A percentile compares a stretch with the other conserved stretches of the same genome.
phyloP scores from a whole-genome alignment of 2,797 vertebrate species.

The Crocodylus rhombifer region DNA sequence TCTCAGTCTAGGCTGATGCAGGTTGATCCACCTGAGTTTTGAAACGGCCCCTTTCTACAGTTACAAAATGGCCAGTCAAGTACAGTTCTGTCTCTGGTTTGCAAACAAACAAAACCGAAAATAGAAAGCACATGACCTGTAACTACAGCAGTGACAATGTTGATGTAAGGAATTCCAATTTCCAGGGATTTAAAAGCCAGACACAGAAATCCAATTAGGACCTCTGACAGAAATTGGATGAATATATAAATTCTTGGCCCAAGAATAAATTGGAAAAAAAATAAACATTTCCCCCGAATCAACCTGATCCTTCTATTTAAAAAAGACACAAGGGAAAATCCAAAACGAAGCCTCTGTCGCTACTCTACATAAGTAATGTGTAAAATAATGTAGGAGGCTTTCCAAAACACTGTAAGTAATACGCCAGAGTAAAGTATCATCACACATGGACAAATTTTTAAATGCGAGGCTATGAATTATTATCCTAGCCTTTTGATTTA shows the following conservation, averaged over 20 bases:
- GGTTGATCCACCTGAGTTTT: neutral
- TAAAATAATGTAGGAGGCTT: slow-evolving; percentile 29
- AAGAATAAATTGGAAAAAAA: slow-evolving; percentile 29
- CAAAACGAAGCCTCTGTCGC: slow-evolving; percentile 17
- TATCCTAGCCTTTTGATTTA: neutral
- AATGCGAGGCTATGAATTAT: slow-evolving; percentile 15
- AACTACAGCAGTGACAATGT: slow-evolving; percentile 54
- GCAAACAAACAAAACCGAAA: neutral
- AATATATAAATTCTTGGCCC: slow-evolving; percentile 53
- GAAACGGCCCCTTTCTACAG: neutral
- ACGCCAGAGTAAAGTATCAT: slow-evolving; percentile 46
- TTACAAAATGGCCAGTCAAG: slow-evolving; percentile 18
- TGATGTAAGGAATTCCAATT: slow-evolving; percentile 57
- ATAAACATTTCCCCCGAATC: slow-evolving; percentile 34
- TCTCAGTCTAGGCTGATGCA: neutral
- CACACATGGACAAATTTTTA: slow-evolving; percentile 16
- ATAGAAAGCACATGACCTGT: slow-evolving; percentile 32
- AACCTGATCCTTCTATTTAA: slow-evolving; percentile 20
- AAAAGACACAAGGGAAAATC: slow-evolving; percentile 13
- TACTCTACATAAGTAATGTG: slow-evolving; percentile 25
- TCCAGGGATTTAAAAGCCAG: slow-evolving; percentile 56
- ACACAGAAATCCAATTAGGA: slow-evolving; percentile 41
- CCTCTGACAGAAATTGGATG: slow-evolving; percentile 27
- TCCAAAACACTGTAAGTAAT: slow-evolving; percentile 47
- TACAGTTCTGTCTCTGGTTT: neutral